Evolutionary conservation across 2,797 vertebrate species (phyloP).

Genomic region (Rhabdophis nuchalis): DNA sequence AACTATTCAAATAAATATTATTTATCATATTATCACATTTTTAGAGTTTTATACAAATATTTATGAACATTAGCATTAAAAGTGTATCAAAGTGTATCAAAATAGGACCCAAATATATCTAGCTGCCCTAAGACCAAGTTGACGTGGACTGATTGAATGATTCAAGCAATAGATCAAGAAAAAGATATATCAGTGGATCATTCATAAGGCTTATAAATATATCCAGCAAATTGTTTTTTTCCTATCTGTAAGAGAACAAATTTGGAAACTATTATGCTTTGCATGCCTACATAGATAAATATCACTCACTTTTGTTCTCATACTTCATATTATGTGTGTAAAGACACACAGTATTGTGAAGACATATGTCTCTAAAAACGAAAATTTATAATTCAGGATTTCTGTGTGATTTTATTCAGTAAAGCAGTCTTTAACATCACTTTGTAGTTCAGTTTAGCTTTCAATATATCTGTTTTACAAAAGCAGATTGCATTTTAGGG

Average conservation of each 20-base stretch:
- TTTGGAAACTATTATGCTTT: accelerated
- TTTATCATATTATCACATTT: not conserved
- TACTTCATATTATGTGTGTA: not conserved
- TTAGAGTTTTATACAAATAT: not conserved
- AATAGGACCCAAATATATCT: not conserved
- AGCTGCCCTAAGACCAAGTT: not conserved
- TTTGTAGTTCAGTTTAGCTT: conserved; percentile 28
- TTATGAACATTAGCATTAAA: not conserved
- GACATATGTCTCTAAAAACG: not conserved
- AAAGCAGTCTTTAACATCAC: conserved; percentile 18
- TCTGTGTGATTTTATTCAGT: conserved; percentile 1
- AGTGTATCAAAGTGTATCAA: not conserved
- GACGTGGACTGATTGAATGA: not conserved
- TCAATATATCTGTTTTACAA: conserved; percentile 3
- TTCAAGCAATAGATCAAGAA: not conserved
- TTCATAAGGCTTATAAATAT: not conserved
- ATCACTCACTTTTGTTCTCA: not conserved
- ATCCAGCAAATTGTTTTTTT: not conserved
- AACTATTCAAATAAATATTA: not conserved
- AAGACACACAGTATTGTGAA: conserved; percentile 2
- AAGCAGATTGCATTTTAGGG: conserved; percentile 11
- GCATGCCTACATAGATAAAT: not conserved
- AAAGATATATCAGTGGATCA: not conserved
- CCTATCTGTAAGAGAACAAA: not conserved
- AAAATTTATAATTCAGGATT: not conserved